A percentile compares a stretch with the other conserved stretches of the same genome.
phyloP scores from a whole-genome alignment of 2,113 vertebrate species.

The Tringa solitaria region DNA sequence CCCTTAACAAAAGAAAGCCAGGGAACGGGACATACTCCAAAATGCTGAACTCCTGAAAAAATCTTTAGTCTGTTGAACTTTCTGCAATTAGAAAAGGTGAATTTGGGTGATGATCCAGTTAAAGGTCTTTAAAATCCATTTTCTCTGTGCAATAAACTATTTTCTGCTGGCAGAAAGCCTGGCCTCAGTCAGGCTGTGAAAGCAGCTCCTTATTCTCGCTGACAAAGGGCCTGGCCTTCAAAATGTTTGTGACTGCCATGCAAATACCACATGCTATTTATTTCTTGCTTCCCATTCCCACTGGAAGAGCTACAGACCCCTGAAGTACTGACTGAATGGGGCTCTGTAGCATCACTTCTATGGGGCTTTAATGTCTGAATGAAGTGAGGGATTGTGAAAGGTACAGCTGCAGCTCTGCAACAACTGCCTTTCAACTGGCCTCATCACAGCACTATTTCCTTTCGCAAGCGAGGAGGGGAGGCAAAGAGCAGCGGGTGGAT shows the following conservation, averaged over 20 bases:
- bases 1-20: background rate
- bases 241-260: background rate
- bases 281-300: background rate
- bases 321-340: background rate
- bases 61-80: slow-evolving; percentile 15
- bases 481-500: background rate
- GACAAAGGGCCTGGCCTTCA: background rate
- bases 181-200: background rate
- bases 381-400: background rate
- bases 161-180: background rate
- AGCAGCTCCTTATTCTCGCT: background rate
- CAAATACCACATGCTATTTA: background rate
- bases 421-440: background rate
- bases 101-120: slow-evolving; percentile 43
- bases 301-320: background rate
- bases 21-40: background rate
- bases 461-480: fast-evolving
- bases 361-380: fast-evolving
- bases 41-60: background rate
- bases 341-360: background rate
- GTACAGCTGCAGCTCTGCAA: background rate
- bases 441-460: fast-evolving
- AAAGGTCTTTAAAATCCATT: slow-evolving; percentile 39
- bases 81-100: slow-evolving; percentile 26
- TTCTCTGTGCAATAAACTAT: background rate